Evolutionary conservation across 1,140 invertebrate genomes (phyloP).

Genomic region (Trachymyrmex septentrionalis): DNA sequence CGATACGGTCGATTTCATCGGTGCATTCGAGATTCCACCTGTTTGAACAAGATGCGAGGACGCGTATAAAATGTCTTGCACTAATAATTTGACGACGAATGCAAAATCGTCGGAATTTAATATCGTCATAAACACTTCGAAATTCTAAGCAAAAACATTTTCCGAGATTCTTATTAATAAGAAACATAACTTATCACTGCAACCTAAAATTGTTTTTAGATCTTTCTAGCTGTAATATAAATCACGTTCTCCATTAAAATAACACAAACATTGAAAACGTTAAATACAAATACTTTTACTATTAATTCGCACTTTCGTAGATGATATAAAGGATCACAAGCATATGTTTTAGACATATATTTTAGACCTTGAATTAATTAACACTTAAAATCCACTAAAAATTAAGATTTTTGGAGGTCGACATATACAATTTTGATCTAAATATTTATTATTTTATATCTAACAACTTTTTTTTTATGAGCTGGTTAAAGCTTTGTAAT

Average conservation of each 20-base stretch:
- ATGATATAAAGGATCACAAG: background rate
- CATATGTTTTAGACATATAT: conserved; percentile 1
- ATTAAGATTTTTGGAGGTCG: background rate
- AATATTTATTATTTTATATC: background rate
- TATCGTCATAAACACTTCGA: background rate
- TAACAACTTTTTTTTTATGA: background rate
- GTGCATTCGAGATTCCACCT: conserved; percentile 28
- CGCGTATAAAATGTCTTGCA: conserved; percentile 17
- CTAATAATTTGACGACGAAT: conserved; percentile 24
- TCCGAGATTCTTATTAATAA: background rate
- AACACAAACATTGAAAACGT: background rate
- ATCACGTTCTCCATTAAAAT: background rate
- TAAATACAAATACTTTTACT: background rate
- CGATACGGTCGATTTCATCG: conserved; percentile 39
- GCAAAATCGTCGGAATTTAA: background rate
- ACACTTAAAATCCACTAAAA: background rate
- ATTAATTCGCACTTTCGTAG: background rate
- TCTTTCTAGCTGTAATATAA: background rate
- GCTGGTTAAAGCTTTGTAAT: background rate
- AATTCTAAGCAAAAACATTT: background rate
- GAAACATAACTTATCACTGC: background rate
- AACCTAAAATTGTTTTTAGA: background rate
- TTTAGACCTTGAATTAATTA: background rate
- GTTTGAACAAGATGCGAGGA: conserved; percentile 1
- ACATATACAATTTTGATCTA: background rate